Evolutionary conservation across 1,140 invertebrate species (phyloP), one percentile per base, ranked within the genome.

Genomic region (Cataglyphis hispanica): DNA sequence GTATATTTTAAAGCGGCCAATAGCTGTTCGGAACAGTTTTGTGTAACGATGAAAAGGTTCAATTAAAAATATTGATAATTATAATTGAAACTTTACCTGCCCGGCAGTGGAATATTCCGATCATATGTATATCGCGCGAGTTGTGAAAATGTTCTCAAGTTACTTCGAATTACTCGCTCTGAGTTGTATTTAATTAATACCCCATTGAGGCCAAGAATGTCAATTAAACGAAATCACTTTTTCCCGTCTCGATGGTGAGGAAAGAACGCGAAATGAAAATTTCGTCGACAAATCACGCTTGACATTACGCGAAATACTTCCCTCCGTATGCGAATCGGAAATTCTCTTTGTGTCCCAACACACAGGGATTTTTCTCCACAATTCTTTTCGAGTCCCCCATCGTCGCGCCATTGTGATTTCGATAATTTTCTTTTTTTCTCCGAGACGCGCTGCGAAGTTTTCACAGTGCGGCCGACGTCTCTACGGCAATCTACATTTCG

Each of bases 191-290:
- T 70, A 60, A 81, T 81, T 81, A 81, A 81, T 58, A 81, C 19
- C 27, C 27, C 40, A 19, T 67, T 53, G 31, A 8, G 27, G 43
- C 34, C 34, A 58, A 60, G 58, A 81, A 72, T 81, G 78, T 72
- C 60, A 72, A 81, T 81, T 81, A 81, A 81, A 81, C 37, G 67
- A 19, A 72, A 81, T 70, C 64, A 40, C 11, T 46, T 50, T 81
- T 72, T 40, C 25, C 22, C 50, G 77, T 5, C n/a, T 34, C 66
- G 19, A 50, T 43, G 19, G 66, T 34, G 25, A 70, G 66, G 11
- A 60, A 60, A 58, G 43, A 60, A 58, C 34, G 66, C 50, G 66
- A 46, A 72, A 81, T 81, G 60, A 72, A 81, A 81, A 80, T 80
- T 67, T 69, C 31, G 40, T 10, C 76, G 37, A 11, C 58, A 46